phyloP scores from a whole-genome alignment of 2,113 vertebrate genomes.

The Petromus typicus region DNA sequence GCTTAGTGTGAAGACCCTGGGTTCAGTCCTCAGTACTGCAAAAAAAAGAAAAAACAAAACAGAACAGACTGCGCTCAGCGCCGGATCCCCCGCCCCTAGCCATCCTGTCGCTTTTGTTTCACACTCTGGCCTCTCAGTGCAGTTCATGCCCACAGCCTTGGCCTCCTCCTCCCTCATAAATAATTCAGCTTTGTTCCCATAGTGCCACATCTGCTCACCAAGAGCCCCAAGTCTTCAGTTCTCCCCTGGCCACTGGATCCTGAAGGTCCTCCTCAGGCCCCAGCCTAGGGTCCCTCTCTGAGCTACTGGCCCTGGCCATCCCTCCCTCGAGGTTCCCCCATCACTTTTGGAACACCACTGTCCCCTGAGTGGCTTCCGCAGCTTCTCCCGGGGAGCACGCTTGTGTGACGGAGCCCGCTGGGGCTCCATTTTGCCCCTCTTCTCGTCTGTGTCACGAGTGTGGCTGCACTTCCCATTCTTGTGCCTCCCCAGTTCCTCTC shows the following conservation, averaged over 20 bases:
- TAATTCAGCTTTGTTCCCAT: background rate
- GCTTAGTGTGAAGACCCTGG: background rate
- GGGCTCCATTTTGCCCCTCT: background rate
- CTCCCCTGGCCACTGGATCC: background rate
- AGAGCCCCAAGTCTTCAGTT: background rate
- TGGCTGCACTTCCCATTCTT: background rate
- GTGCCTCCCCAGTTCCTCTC: background rate
- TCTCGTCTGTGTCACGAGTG: background rate
- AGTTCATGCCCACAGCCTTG: background rate
- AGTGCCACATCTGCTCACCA: background rate
- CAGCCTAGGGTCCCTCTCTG: background rate
- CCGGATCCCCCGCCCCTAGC: background rate
- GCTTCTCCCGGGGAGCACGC: background rate
- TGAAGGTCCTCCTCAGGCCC: background rate
- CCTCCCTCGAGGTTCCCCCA: background rate
- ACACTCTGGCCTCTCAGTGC: background rate
- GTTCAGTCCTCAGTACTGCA: background rate
- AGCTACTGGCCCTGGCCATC: background rate
- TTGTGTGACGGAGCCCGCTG: background rate
- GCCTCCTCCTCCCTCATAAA: background rate
- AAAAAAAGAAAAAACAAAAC: background rate
- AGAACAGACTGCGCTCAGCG: background rate
- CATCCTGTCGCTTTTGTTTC: background rate
- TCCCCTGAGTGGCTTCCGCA: background rate
- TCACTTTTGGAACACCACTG: rapidly evolving